Evolutionary conservation across 2,888 invertebrate genomes (phyloP), one percentile per base, ranked within the genome.

Genomic region (Ophraella communa): DNA sequence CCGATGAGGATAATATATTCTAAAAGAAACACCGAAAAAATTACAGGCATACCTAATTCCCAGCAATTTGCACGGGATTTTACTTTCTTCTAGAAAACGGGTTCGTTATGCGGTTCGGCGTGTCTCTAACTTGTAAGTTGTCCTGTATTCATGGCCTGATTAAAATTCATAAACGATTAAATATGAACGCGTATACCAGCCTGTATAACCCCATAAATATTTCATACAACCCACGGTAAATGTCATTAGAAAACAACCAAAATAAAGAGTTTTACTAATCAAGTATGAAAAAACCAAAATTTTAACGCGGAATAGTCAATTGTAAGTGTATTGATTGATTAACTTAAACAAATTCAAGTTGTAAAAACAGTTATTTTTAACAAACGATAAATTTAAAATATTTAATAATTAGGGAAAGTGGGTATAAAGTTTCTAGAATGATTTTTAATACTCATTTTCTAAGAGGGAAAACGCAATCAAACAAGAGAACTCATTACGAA

Each of bases 61-160:
- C 21, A 57, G 47, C 47, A 57, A 57, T 57, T 57, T 57, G 57
- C 47, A 47, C 42, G 7, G 18, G 33, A 24, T 59, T 59, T 51
- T 59, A 59, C 39, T 49, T 23, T 35, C 27, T 59, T 59, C 42
- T 14, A 39, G 27, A 21, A 14, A 39, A 33, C 35, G 23, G 30
- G 21, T 49, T 17, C 47, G 21, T 49, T 49, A 47, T 47, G 24
- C 51, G 18, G 14, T 30, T 21, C 42, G 35, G 44, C 44, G 20
- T 20, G 44, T 53, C 52, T 52, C 45, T 20, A 60, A 60, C 52
- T 60, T 44, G 52, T 30, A 60, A 60, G 42, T 62, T 58, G 62
- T 65, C 62, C 58, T 49, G 45, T 65, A 65, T 65, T 65, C 65
- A 65, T 65, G 53, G 56, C 33, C 57, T 62, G 53, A 62, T 65